A percentile compares a stretch with the other conserved stretches of the same genome.
phyloP scores from a whole-genome alignment of 2,797 vertebrate genomes.

The Lepus townsendii region DNA sequence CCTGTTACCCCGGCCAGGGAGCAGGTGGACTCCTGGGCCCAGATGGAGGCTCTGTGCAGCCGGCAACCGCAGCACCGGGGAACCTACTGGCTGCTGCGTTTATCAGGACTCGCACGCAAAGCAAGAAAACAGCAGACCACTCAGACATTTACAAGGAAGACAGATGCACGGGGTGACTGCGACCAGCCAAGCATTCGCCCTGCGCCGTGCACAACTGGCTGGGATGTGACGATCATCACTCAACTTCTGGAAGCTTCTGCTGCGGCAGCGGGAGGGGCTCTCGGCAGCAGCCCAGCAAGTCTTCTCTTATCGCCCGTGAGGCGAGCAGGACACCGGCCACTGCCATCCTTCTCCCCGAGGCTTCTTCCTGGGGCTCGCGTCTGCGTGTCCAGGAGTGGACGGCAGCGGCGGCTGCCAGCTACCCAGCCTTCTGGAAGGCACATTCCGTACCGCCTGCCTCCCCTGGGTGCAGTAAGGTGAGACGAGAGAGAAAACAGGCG shows the following conservation, averaged over 20 bases:
- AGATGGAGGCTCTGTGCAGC: not conserved
- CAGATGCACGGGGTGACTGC: not conserved
- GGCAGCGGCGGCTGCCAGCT: not conserved
- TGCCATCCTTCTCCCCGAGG: slow-evolving; percentile 53
- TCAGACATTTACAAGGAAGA: not conserved
- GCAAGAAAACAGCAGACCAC: not conserved
- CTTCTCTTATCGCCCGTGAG: not conserved
- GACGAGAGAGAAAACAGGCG: not conserved
- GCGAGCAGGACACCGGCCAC: not conserved
- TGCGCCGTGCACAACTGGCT: not conserved
- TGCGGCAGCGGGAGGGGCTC: not conserved
- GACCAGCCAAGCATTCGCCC: not conserved
- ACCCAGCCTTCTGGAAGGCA: not conserved
- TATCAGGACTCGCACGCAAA: not conserved
- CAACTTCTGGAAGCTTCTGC: slow-evolving; percentile 56
- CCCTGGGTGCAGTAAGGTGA: slow-evolving; percentile 19
- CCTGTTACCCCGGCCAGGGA: fast-evolving
- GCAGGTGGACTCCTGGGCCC: not conserved
- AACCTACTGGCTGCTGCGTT: not conserved
- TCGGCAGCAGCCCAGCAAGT: not conserved
- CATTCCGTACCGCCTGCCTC: slow-evolving; percentile 37
- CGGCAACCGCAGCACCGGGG: fast-evolving
- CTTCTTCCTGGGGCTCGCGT: slow-evolving; percentile 9
- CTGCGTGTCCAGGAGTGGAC: not conserved
- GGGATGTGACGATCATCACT: not conserved